Conservation (phyloP, 2,797 vertebrate species). For the Acipenser transmontanus region DNA sequence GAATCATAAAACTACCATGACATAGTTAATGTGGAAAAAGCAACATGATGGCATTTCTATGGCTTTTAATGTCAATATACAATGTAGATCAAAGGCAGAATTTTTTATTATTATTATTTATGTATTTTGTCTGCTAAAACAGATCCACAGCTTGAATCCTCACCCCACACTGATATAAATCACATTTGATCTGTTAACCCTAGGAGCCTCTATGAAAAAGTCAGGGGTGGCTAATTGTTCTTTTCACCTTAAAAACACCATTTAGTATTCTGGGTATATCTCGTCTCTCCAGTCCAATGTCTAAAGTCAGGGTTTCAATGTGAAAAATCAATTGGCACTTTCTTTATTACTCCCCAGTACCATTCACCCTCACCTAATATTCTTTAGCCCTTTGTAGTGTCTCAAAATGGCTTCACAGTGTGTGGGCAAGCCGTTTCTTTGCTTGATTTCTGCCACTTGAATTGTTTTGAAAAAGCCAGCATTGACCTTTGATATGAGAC, state of each 20-base stretch:
- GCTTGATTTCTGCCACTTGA: constrained; percentile 42
- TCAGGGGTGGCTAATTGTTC: not conserved
- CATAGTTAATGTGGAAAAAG: too few species aligned
- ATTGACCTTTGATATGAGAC: constrained; percentile 31
- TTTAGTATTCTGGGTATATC: too few species aligned
- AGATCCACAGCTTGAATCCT: not conserved
- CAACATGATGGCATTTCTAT: too few species aligned
- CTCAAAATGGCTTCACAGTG: constrained; percentile 31
- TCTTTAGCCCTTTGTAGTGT: not conserved
- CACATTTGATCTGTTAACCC: not conserved
- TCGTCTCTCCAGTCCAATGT: not conserved
- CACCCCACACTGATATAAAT: not conserved
- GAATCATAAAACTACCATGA: not conserved
- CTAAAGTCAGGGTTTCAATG: constrained; percentile 6
- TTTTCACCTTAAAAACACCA: not conserved
- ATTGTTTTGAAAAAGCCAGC: constrained; percentile 40
- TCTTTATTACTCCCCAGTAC: constrained; percentile 1
- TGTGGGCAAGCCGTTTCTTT: constrained; percentile 34
- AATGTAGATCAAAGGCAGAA: too few species aligned
- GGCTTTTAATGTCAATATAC: too few species aligned
- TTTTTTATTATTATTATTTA: too few species aligned
- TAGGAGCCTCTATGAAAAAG: not conserved
- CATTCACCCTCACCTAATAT: constrained; percentile 9
- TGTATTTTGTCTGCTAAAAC: not conserved
- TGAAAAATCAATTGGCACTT: constrained; percentile 4